A percentile compares a stretch with the other conserved stretches of the same genome.
Conservation (phyloP, 2,113 vertebrate genomes). For the Nyctibius bracteatus region DNA sequence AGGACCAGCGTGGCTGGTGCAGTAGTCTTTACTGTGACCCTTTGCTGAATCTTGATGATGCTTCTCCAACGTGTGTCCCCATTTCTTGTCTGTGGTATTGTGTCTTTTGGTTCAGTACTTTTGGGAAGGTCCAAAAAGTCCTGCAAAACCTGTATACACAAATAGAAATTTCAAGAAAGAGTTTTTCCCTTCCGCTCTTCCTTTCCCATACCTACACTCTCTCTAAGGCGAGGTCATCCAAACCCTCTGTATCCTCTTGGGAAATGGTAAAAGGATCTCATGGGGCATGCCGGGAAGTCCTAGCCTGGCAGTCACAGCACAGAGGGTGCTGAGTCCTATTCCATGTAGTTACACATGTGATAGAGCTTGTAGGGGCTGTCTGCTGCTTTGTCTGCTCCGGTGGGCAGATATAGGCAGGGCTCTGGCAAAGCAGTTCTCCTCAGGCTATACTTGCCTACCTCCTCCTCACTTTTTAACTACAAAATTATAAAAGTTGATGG, state of each 20-base stretch:
- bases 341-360: rapidly evolving
- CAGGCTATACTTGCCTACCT: neutral
- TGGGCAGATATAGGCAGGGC: neutral
- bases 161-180: neutral
- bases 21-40: neutral
- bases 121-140: neutral
- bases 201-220: neutral
- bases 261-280: neutral
- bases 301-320: neutral
- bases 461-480: neutral
- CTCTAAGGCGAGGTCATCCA: neutral
- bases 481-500: neutral
- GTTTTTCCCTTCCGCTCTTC: neutral
- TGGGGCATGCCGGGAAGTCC: neutral
- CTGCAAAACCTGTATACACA: neutral
- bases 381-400: neutral
- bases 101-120: neutral
- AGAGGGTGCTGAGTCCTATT: neutral
- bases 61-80: neutral
- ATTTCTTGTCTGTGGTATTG: neutral
- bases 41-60: neutral
- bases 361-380: neutral
- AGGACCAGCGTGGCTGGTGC: neutral
- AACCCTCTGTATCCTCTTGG: neutral
- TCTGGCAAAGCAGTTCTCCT: neutral